Conservation (phyloP, 2,797 vertebrate species). For the Helostoma temminkii region DNA sequence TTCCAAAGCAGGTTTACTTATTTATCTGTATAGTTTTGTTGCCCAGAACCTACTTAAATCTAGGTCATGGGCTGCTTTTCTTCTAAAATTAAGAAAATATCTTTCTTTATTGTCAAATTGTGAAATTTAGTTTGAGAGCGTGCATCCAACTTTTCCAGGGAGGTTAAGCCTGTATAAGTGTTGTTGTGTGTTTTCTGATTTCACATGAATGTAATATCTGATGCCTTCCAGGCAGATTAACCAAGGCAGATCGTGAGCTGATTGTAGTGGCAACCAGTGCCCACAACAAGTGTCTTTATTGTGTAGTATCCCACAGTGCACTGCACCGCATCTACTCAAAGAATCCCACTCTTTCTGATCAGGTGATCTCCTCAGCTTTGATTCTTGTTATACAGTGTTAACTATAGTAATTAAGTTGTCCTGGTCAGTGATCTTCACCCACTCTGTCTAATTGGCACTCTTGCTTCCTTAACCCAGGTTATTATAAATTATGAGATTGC, state of each 20-base stretch:
- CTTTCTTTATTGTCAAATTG: not conserved
- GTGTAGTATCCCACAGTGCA: constrained; percentile 88
- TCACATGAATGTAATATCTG: not conserved
- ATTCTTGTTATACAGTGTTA: not conserved
- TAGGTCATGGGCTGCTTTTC: too few species aligned
- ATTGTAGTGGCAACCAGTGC: constrained; percentile 89
- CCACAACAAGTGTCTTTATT: constrained; percentile 89
- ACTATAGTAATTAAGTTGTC: not conserved
- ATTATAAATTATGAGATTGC: constrained; percentile 86
- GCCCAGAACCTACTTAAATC: not conserved
- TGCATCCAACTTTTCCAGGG: not conserved
- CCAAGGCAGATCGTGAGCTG: constrained; percentile 90
- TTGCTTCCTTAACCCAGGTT: constrained; percentile 76
- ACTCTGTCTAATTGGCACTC: not conserved
- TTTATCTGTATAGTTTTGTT: not conserved
- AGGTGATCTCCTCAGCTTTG: constrained; percentile 75
- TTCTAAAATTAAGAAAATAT: not conserved
- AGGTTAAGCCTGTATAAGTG: not conserved
- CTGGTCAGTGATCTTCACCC: not conserved
- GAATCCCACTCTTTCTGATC: constrained; percentile 87
- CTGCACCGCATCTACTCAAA: constrained; percentile 90
- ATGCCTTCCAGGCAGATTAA: constrained; percentile 83
- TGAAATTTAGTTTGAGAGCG: not conserved
- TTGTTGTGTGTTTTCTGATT: not conserved
- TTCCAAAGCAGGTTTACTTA: not conserved